Conservation (phyloP, 2,113 vertebrate species). For the Condylura cristata region DNA sequence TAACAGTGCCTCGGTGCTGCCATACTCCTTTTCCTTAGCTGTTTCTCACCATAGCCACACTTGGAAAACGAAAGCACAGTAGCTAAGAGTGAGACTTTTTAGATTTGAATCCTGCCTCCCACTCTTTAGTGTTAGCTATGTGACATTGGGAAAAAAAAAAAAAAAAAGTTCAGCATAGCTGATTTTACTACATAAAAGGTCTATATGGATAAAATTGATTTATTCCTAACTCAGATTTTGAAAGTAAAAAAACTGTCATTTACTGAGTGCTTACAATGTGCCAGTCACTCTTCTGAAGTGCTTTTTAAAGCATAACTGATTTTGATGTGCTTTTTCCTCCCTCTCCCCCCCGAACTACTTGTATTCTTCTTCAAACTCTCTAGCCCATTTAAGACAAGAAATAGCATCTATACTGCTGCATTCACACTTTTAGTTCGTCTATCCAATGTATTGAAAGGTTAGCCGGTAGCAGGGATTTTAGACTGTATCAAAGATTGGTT, state of each 20-base stretch:
- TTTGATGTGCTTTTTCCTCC: background rate
- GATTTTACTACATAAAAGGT: background rate
- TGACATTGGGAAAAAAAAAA: background rate
- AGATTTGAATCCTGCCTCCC: background rate
- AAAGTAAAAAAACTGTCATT: background rate
- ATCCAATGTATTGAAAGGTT: background rate
- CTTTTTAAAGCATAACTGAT: background rate
- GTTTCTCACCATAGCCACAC: background rate
- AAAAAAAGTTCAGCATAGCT: background rate
- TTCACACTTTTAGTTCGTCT: background rate
- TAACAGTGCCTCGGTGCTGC: background rate
- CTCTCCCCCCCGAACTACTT: conserved; percentile 15
- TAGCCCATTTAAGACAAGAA: background rate
- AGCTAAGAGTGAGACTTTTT: background rate
- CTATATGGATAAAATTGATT: background rate
- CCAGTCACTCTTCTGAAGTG: background rate
- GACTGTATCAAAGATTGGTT: background rate
- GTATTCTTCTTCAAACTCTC: conserved; percentile 22
- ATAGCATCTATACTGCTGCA: background rate
- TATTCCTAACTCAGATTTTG: background rate
- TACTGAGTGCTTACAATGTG: background rate
- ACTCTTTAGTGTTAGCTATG: background rate
- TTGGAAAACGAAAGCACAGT: background rate
- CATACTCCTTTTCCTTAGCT: background rate
- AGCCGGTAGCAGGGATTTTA: background rate